Conservation (phyloP, 1,140 invertebrate genomes). For the Drusus annulatus region DNA sequence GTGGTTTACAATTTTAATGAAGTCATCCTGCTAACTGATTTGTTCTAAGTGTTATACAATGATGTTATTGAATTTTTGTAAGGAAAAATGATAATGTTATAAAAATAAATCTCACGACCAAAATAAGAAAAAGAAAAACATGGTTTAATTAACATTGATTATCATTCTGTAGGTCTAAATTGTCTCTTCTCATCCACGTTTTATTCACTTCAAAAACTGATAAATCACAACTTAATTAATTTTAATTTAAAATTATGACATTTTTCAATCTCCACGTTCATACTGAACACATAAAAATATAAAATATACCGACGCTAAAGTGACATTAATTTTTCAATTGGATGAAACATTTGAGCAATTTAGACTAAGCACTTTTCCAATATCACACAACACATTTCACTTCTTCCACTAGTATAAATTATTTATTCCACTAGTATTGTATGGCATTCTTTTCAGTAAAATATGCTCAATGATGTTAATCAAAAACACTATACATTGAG, state of each 20-base stretch:
- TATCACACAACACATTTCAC: no score
- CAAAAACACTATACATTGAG: no score
- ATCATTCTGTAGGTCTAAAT: not conserved
- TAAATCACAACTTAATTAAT: no score
- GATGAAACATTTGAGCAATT: conserved; percentile 21
- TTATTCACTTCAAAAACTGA: not conserved
- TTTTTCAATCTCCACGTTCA: no score
- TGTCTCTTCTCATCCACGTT: conserved; percentile 20
- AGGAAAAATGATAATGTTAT: conserved; percentile 48
- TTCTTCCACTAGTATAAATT: no score
- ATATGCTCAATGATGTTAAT: no score
- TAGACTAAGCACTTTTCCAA: not conserved
- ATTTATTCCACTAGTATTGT: no score
- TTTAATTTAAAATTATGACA: no score
- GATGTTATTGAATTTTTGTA: conserved; percentile 51
- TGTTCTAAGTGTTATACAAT: conserved; percentile 51
- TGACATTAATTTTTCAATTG: not conserved
- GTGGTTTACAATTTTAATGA: conserved; percentile 43
- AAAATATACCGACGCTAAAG: no score
- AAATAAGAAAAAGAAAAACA: conserved; percentile 36
- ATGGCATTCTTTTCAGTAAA: not conserved
- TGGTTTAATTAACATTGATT: conserved; percentile 9
- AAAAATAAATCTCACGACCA: conserved; percentile 52
- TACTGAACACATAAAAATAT: no score
- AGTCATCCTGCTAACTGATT: conserved; percentile 43